phyloP scores from a whole-genome alignment of 2,797 vertebrate species.

The Chaunax sp. region DNA sequence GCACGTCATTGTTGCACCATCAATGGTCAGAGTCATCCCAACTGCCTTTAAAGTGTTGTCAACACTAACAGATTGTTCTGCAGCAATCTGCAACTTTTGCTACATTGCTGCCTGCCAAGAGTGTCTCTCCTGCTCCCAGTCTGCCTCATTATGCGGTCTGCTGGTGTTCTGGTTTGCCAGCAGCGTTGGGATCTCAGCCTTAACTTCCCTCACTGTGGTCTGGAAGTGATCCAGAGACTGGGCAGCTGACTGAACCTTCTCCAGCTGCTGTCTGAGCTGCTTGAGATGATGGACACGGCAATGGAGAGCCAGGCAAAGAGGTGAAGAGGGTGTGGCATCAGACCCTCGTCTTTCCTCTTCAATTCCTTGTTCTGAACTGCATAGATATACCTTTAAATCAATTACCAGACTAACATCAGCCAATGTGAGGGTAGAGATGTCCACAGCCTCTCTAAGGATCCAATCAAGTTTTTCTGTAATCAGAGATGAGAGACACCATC shows the following conservation, averaged over 20 bases:
- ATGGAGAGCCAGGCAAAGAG: constrained; percentile 67
- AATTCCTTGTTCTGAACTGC: constrained; percentile 71
- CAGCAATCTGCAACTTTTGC: constrained; percentile 69
- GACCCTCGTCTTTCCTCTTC: constrained; percentile 52
- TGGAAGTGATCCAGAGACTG: constrained; percentile 83
- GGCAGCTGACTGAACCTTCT: constrained; percentile 69
- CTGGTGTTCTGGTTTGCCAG: constrained; percentile 23
- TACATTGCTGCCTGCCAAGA: constrained; percentile 49
- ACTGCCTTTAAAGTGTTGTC: constrained; percentile 80
- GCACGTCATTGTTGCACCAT: constrained; percentile 53
- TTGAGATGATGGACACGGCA: constrained; percentile 76
- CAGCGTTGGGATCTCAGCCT: constrained; percentile 53
- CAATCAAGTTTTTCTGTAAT: constrained; percentile 76
- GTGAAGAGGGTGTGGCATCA: constrained; percentile 65
- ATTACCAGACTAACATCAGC: constrained; percentile 47
- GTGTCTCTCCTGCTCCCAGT: constrained; percentile 35
- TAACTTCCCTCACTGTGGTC: constrained; percentile 69
- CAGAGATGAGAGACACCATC: constrained; percentile 44
- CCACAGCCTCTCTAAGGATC: constrained; percentile 67
- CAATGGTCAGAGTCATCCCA: constrained; percentile 75
- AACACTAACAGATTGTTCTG: constrained; percentile 75
- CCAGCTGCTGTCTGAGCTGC: constrained; percentile 75
- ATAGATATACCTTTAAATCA: constrained; percentile 70
- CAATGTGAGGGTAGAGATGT: constrained; percentile 70
- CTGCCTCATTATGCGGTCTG: constrained; percentile 32